Percentiles rank a stretch among this genome's conserved stretches.
phyloP scores from a whole-genome alignment of 2,797 vertebrate species.

The Monodelphis domestica region DNA sequence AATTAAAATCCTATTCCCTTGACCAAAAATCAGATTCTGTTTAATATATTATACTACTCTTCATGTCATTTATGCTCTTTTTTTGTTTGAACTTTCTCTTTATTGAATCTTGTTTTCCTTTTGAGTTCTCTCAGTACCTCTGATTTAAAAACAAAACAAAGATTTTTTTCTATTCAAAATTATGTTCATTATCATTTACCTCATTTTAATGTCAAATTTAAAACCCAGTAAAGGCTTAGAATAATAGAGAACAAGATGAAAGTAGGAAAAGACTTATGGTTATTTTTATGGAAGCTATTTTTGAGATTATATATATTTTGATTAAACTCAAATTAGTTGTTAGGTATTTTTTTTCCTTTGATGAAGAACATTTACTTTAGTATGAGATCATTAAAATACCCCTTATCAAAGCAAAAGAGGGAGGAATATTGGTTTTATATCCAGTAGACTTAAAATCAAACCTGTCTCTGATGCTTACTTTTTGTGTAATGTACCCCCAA shows the following conservation, averaged over 20 bases:
- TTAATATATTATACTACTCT: not conserved
- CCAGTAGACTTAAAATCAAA: too few species aligned
- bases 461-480: too few species aligned
- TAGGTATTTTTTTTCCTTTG: not conserved
- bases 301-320: conserved; percentile 41
- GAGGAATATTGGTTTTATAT: too few species aligned
- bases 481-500: too few species aligned
- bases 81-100: not conserved
- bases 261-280: conserved; percentile 24
- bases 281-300: conserved; percentile 13
- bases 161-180: not conserved
- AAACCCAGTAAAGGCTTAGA: not conserved
- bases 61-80: not conserved
- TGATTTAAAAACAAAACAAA: too few species aligned
- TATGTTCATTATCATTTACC: conserved; percentile 12
- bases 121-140: too few species aligned
- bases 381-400: not conserved
- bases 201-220: not conserved
- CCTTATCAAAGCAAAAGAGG: too few species aligned
- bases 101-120: too few species aligned
- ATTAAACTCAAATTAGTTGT: conserved; percentile 6
- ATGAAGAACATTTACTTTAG: not conserved
- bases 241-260: conserved; percentile 15
- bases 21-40: too few species aligned
- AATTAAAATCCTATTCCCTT: too few species aligned